Evolutionary conservation across 1,140 invertebrate genomes (phyloP), one percentile per base, ranked within the genome.

Genomic region (Trichogramma pretiosum): DNA sequence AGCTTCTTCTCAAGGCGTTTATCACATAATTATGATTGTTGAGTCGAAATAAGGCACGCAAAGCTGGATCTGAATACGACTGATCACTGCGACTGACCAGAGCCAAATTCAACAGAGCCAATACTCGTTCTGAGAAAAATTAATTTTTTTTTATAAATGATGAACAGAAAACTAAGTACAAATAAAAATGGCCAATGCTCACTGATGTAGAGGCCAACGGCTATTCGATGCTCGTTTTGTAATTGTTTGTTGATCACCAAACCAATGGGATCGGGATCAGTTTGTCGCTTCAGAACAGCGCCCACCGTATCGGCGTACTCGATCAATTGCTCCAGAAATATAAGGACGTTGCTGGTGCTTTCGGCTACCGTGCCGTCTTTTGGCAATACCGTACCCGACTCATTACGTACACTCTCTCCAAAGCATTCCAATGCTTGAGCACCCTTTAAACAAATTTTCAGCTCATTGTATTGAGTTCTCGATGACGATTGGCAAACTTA

Each of bases 281-380:
- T 60, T 35, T 67, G 83, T 68, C 42, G 71, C 63, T 54, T 83
- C 57, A 62, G 82, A 73, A 56, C 78, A 55, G 55, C 74, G 55
- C 81, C 85, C 37, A 89, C 82, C 5, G 83, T 87, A 57, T 87
- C 82, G 17, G 78, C 77, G 60, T 89, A 88, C 48, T 85, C 83
- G 13, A 83, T 77, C 38, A 93, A 72, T 59, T 91, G 87, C 65
- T 92, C 87, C 34, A 90, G 72, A 70, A 93, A 88, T 50, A 91
- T 83, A 33, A 93, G 79, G 41, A 94, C 89, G 67, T 96, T 94
- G 40, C 86, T 91, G 3, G 93, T 94, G 34, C 94, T 74, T 70
- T 98, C 91, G 64, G 95, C 93, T 18, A 98, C 93, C 1, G 93
- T 98, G 47, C 93, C 94, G 77, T 98, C 94, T 67, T 85, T 87